These are phyloP conservation scores for Parambassis ranga DNA, from an alignment of 2,797 vertebrate genomes.

Conservation along the genomic window DNA sequence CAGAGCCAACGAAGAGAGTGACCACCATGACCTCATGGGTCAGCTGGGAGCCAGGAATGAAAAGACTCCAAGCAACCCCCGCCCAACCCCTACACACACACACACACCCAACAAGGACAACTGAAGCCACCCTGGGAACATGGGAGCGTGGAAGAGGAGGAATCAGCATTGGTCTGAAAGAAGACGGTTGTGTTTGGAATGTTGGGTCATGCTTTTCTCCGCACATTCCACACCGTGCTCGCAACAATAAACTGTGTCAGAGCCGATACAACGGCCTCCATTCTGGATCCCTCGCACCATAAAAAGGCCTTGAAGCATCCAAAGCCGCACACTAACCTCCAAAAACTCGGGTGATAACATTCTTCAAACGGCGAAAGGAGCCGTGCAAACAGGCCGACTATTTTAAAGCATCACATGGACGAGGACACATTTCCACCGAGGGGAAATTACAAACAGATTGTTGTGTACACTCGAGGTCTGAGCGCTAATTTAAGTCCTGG, in stretches of 20 bases:
- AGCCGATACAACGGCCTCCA: constrained; percentile 55
- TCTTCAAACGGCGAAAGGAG: constrained; percentile 13
- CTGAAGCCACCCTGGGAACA: constrained; percentile 70
- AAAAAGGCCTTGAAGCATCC: constrained; percentile 32
- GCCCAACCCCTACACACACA: constrained; percentile 19
- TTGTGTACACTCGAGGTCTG: constrained; percentile 14
- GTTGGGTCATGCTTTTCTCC: constrained; percentile 72
- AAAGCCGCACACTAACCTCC: constrained; percentile 8
- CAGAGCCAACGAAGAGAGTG: constrained; percentile 52
- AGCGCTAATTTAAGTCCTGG: constrained; percentile 26
- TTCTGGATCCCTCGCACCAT: constrained; percentile 48
- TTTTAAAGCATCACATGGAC: constrained; percentile 42
- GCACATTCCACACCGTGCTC: constrained; percentile 72
- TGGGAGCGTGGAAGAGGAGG: constrained; percentile 55
- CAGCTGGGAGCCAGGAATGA: constrained; percentile 73
- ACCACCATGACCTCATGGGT: constrained; percentile 74
- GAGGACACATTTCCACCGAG: neutral
- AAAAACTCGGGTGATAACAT: constrained; percentile 18
- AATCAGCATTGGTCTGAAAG: constrained; percentile 67
- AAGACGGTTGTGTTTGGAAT: constrained; percentile 71
- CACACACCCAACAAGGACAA: constrained; percentile 40
- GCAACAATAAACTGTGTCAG: constrained; percentile 64
- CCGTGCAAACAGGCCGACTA: constrained; percentile 34
- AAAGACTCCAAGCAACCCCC: constrained; percentile 63
- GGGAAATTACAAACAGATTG: constrained; percentile 43